These are phyloP conservation scores for Protobothrops mucrosquamatus DNA, from an alignment of 2,113 vertebrate genomes.

Conservation along the genomic window DNA sequence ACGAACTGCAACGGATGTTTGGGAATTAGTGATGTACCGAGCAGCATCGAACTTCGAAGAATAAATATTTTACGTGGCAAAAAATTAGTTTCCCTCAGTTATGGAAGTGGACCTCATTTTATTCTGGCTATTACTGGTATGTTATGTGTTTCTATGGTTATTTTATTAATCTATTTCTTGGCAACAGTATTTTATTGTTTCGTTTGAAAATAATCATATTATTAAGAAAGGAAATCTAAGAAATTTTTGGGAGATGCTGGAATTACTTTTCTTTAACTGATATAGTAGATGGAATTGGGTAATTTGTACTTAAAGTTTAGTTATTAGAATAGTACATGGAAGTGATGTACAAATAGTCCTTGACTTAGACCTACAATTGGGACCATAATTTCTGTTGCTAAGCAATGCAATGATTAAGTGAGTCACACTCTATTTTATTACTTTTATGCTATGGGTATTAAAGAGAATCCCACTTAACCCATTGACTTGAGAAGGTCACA, in stretches of 20 bases:
- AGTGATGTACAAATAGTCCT: neutral
- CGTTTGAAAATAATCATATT: neutral
- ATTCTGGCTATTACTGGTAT: slow-evolving; percentile 90
- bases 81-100: slow-evolving; percentile 92
- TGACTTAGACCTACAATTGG: neutral
- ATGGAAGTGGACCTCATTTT: slow-evolving; percentile 95
- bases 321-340: neutral
- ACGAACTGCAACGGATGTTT: slow-evolving; percentile 96
- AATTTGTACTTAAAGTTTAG: neutral
- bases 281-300: neutral
- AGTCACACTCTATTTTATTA: neutral
- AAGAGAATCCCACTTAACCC: neutral
- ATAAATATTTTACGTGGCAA: slow-evolving; percentile 89
- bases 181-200: neutral
- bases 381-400: neutral
- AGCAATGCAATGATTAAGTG: neutral
- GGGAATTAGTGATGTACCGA: slow-evolving; percentile 90
- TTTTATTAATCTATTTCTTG: neutral
- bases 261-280: neutral
- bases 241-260: neutral
- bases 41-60: slow-evolving; percentile 88
- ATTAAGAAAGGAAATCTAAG: neutral
- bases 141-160: neutral
- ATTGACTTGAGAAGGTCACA: neutral
- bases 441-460: neutral